phyloP scores from a whole-genome alignment of 2,888 invertebrate species.

The Mongoloraphidia duomilia region DNA sequence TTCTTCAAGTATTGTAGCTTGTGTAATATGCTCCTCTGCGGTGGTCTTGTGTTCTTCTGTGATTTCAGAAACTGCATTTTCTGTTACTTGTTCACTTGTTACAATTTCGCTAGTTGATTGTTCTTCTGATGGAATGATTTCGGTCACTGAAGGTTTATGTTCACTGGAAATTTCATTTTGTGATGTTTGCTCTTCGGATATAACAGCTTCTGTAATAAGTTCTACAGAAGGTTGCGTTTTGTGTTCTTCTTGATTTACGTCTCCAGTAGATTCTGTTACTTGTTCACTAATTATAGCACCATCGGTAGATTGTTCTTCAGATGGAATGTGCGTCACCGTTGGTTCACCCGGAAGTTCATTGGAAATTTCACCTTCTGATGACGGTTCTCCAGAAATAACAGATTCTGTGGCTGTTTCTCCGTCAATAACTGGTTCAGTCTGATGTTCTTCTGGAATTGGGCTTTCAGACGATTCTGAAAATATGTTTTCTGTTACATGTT shows the following conservation, averaged over 20 bases:
- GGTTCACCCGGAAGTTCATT: slow-evolving; percentile 5
- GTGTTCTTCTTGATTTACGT: not conserved
- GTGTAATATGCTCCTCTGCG: not conserved
- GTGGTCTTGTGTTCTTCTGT: not conserved
- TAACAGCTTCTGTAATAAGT: not conserved
- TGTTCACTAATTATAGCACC: slow-evolving; percentile 7
- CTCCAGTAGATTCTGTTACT: slow-evolving; percentile 5
- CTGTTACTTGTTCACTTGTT: slow-evolving; percentile 1
- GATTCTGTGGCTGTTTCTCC: slow-evolving; percentile 6
- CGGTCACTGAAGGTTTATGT: not conserved
- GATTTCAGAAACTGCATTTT: no score
- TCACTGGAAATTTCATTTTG: not conserved
- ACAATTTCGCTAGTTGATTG: not conserved
- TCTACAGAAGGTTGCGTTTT: slow-evolving; percentile 5
- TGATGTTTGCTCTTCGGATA: not conserved
- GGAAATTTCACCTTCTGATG: slow-evolving; percentile 9
- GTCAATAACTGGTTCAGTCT: slow-evolving; percentile 4
- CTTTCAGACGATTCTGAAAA: no score
- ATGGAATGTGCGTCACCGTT: no score
- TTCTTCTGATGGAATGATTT: not conserved
- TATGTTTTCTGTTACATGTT: slow-evolving; percentile 4
- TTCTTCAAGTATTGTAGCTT: slow-evolving; percentile 10
- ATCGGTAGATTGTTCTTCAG: slow-evolving; percentile 2
- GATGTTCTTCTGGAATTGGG: no score
- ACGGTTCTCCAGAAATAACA: slow-evolving; percentile 6